phyloP scores from a whole-genome alignment of 2,113 vertebrate genomes.

The Brienomyrus longianalis region DNA sequence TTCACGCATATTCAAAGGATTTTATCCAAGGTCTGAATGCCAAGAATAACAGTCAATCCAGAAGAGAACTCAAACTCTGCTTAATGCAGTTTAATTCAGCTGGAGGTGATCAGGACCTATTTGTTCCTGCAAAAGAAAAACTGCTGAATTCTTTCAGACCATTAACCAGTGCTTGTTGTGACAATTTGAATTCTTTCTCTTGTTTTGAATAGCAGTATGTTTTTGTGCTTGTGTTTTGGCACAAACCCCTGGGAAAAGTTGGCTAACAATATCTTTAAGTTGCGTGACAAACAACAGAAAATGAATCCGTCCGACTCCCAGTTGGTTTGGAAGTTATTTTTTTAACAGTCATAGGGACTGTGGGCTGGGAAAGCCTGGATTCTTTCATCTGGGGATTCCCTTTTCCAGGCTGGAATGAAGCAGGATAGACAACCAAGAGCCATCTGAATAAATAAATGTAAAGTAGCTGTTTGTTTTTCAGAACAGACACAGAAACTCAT shows the following conservation, averaged over 20 bases:
- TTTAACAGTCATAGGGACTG: background rate
- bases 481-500: background rate
- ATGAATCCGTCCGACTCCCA: background rate
- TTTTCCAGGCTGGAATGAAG: background rate
- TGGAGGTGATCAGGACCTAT: background rate
- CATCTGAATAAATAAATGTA: background rate
- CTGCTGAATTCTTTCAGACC: background rate
- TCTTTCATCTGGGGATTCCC: background rate
- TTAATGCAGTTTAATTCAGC: background rate
- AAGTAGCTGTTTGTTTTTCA: background rate
- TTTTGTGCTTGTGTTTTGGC: background rate
- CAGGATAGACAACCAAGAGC: background rate
- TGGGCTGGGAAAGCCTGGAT: background rate
- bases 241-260: background rate
- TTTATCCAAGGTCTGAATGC: background rate
- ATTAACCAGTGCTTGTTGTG: background rate
- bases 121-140: background rate
- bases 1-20: background rate
- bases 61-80: background rate
- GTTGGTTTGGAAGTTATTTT: background rate
- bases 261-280: background rate
- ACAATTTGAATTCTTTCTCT: background rate
- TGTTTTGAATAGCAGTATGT: background rate
- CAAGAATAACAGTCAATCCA: conserved; percentile 2
- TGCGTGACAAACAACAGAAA: background rate